Evolutionary conservation across 2,797 vertebrate species (phyloP).

Genomic region (Arnoldichthys spilopterus): DNA sequence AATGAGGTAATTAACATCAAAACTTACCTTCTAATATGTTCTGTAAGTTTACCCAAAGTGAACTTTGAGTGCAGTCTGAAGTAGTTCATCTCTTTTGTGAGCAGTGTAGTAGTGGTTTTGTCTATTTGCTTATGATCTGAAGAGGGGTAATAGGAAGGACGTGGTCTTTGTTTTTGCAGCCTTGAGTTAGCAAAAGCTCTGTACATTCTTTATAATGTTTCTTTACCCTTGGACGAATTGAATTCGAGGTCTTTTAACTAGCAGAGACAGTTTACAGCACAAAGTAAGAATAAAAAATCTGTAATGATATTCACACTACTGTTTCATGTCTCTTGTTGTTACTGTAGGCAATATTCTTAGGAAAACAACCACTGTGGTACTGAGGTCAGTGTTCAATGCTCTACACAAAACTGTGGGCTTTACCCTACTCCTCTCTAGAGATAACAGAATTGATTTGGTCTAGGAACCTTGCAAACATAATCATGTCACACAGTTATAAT

Average conservation of each 20-base stretch:
- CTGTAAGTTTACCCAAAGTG: too few species aligned
- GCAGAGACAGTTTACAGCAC: neutral
- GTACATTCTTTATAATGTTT: slow-evolving; percentile 52
- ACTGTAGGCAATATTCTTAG: neutral
- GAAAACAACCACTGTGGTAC: neutral
- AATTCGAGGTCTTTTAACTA: slow-evolving; percentile 19
- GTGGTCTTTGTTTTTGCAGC: slow-evolving; percentile 64
- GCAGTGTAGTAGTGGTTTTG: neutral
- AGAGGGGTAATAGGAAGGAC: slow-evolving; percentile 18
- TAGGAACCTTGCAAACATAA: neutral
- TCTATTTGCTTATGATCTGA: slow-evolving; percentile 1
- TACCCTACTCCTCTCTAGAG: neutral
- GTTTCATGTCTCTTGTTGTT: neutral
- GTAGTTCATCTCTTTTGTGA: neutral
- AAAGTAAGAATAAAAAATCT: neutral
- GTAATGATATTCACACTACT: neutral
- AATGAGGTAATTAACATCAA: slow-evolving; percentile 19
- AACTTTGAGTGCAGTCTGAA: neutral
- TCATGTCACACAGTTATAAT: neutral
- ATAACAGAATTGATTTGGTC: slow-evolving; percentile 1
- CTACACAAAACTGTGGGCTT: neutral
- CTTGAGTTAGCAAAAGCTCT: slow-evolving; percentile 71
- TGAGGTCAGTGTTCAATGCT: neutral
- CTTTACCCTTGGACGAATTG: slow-evolving; percentile 28
- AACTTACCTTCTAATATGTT: slow-evolving; percentile 28